Conservation (phyloP, 2,888 invertebrate genomes). For the Cybosia mesomella region DNA sequence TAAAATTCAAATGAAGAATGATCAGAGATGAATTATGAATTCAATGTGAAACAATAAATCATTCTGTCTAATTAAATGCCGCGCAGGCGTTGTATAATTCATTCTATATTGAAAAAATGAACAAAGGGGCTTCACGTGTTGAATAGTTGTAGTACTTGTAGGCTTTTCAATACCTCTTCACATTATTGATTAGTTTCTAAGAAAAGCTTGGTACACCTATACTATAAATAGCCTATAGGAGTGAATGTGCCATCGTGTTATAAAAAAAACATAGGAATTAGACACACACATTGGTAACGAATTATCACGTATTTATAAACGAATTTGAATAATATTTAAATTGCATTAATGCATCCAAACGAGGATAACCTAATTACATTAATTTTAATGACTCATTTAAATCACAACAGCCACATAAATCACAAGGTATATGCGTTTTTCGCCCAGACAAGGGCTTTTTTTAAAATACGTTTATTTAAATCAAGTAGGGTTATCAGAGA, state of each 20-base stretch:
- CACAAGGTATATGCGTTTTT: constrained; percentile 42
- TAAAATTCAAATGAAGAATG: constrained; percentile 49
- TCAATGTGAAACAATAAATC: constrained; percentile 49
- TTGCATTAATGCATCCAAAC: constrained; percentile 47
- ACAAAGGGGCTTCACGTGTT: constrained; percentile 65
- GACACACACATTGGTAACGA: neutral
- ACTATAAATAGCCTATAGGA: constrained; percentile 39
- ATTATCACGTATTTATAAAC: neutral
- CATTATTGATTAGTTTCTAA: constrained; percentile 76
- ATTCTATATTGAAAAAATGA: constrained; percentile 47
- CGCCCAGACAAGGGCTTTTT: constrained; percentile 19
- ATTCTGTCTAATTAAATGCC: constrained; percentile 53
- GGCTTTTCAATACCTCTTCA: constrained; percentile 73
- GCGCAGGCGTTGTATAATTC: constrained; percentile 48
- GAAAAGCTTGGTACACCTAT: constrained; percentile 68
- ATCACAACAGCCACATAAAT: constrained; percentile 28
- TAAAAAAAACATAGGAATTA: constrained; percentile 42
- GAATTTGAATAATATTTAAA: constrained; percentile 25
- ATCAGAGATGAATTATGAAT: constrained; percentile 47
- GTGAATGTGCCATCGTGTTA: constrained; percentile 44
- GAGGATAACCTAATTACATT: constrained; percentile 40
- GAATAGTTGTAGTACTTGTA: constrained; percentile 62
- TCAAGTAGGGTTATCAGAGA: constrained; percentile 45
- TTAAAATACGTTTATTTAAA: constrained; percentile 45
- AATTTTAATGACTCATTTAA: constrained; percentile 42